Base-by-base conservation (phyloP, 2,113 vertebrate species). In the Isichthys henryi region DNA sequence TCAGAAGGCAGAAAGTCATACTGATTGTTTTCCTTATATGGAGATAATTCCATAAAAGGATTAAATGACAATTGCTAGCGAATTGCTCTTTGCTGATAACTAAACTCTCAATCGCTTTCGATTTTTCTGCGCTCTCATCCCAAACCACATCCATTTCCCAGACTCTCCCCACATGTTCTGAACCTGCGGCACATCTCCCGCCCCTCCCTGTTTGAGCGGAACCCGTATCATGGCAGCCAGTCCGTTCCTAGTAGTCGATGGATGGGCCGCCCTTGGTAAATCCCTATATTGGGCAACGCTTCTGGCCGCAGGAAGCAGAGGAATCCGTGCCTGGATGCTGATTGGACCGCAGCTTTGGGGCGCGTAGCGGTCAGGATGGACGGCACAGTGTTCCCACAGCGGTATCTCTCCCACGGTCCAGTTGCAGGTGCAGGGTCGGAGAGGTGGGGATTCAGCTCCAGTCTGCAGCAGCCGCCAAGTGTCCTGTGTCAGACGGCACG, bases 401-500 rank as follows among this genome's bases (percentile, higher is more conserved):
- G 31, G 45, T 62, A 3, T 21, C 83, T 5, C 7, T 43, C 53
- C 70, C 7, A 23, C 43, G 11, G 77, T 77, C 19, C 48, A 35
- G n/a, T 31, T 45, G 7, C 77, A 82, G 43, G 6, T 82, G 21
- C 6, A 52, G 19, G 35, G 87, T 82, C 23, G 48, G 77, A 56
- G 88, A 35, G 77, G 87, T 58, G 83, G 35, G 70, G 49, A 49
- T 92, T 83, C 92, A 91, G 92, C 91, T 91, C 88, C 92, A n/a
- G 91, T 90, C 90, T 70, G 27, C 62, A 70, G n/a, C n/a, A 1
- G n/a, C n/a, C 8, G 23, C 2, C 62, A 13, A 31, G 89, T 90
- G 66, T 93, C 91, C 88, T 92, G 93, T 92, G 93, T 95, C 94
- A 95, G 90, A 89, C 70, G 90, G 92, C 93, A 89, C 93, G 92